Base-by-base conservation (phyloP, 2,797 vertebrate genomes). In the Erpetoichthys calabaricus region DNA sequence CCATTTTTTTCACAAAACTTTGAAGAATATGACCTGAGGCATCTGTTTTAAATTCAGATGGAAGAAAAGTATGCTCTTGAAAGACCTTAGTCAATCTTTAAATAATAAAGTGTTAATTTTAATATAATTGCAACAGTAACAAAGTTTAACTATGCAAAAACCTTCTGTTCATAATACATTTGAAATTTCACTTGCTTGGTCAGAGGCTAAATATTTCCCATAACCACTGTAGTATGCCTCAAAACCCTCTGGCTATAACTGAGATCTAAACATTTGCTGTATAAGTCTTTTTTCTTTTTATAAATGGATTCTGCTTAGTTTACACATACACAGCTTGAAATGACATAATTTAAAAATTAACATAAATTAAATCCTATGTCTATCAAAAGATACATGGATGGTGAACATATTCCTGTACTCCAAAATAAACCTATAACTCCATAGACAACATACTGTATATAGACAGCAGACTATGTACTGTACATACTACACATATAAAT, bases 21-120 rank as follows among this genome's bases (percentile, higher is more conserved):
- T 75, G 73, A 67, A 81, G 75, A 69, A 75, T 75, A 68, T 86
- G 75, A 80, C 86, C 72, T 57, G 65, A 81, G 86, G 85, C 89
- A 89, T 84, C 80, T 64, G 67, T 87, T 83, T 90, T 83, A 80
- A 84, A 86, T 87, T 88, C 86, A 84, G 77, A 83, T 81, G 78
- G 70, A 75, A 72, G 78, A 47, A 63, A 60, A 7, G 51, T 46
- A 67, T 25, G 25, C 80, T 79, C 76, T 88, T 86, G 82, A 76
- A 77, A 83, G 71, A 70, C 72, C 68, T 77, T 79, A 61, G 73
- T 86, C 79, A 70, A 73, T 63, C 77, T 88, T 86, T 86, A 82
- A 85, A 25, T 89, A 90, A 80, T 74, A 81, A 87, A 91, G 85
- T 87, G 79, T 80, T 83, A 83, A 82, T 82, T 80, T 81, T 85